Percentiles rank a stretch among this genome's conserved stretches.
Evolutionary conservation across 2,888 invertebrate species (phyloP).

Genomic region (Drosophila pegasa): DNA sequence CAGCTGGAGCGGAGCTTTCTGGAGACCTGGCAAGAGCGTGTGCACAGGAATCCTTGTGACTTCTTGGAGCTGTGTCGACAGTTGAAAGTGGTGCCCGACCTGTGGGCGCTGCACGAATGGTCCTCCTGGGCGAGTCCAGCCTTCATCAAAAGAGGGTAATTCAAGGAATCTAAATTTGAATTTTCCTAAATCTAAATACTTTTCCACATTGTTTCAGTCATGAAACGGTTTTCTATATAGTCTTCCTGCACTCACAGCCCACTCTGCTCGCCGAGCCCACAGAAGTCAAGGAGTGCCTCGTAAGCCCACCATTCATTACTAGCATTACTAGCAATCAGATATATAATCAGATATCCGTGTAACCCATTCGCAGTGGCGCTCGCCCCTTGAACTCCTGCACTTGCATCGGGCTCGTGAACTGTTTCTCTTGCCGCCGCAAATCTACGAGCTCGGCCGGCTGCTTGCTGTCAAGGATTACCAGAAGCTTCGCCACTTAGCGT

Average conservation of each 20-base stretch:
- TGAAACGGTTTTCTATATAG: constrained; percentile 65
- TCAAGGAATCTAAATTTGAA: not conserved
- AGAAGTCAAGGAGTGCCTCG: constrained; percentile 62
- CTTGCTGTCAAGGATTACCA: constrained; percentile 32
- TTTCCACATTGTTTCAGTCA: no score
- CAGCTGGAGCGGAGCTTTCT: constrained; percentile 65
- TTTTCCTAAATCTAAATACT: not conserved
- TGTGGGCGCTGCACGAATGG: constrained; percentile 92
- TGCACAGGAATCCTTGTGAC: constrained; percentile 75
- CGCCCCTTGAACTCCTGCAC: constrained; percentile 48
- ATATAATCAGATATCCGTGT: not conserved
- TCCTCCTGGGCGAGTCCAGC: constrained; percentile 92
- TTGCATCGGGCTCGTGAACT: constrained; percentile 31
- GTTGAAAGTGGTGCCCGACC: constrained; percentile 90
- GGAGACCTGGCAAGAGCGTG: constrained; percentile 87
- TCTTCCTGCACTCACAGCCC: constrained; percentile 53
- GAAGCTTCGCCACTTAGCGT: constrained; percentile 41
- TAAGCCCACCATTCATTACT: constrained; percentile 11
- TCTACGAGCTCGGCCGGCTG: constrained; percentile 64
- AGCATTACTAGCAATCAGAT: not conserved
- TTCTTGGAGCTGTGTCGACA: constrained; percentile 89
- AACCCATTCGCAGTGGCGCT: constrained; percentile 46
- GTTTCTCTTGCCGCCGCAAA: constrained; percentile 63
- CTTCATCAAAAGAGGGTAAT: constrained; percentile 85
- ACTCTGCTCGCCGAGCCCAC: constrained; percentile 53